Base-by-base conservation (phyloP, 2,113 vertebrate species). In the Eudyptes chrysolophus region DNA sequence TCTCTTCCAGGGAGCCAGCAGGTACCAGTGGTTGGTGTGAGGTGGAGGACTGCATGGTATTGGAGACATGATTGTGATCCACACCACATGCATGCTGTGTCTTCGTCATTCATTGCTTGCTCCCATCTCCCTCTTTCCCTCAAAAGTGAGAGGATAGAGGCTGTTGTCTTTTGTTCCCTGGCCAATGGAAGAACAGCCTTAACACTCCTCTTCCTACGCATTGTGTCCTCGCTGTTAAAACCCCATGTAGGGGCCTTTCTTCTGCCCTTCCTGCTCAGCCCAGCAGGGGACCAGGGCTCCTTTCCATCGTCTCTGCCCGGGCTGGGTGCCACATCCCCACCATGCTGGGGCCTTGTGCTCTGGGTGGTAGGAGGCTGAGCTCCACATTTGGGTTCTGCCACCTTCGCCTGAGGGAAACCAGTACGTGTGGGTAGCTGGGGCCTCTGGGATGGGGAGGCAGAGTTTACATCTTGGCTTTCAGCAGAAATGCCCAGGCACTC, bases 261-360 rank as follows among this genome's bases (percentile, higher is more conserved):
- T 71, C 69, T 81, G 46, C 46, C 34, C 27, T 62, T 89, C 40
- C 57, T 60, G 16, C 57, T 54, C 52, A 77, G 19, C 19, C n/a
- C 52, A 71, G 10, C 9, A 19, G 22, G 16, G 25, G 2, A 26
- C 24, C 48, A 25, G 38, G 19, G 25, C 27, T 84, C 24, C 49
- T 77, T 46, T 60, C 68, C 52, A 44, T 40, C 7, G 0, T 40
- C 27, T 55, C 64, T 78, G 27, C 15, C n/a, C 0, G 0, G 51
- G 46, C 36, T 62, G 26, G 13, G 22, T 36, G 60, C 40, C 55
- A 22, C 1, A 1, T 36, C 24, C 30, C 29, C 34, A n/a, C 27
- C 2, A 1, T 27, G 9, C 65, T 1, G 2, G 16, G n/a, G 6
- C 42, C 26, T 27, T 81, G 29, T 34, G 30, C 77, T 42, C 55